These are phyloP conservation scores for Podarcis lilfordi DNA, from an alignment of 2,797 vertebrate species.

Conservation along the genomic window DNA sequence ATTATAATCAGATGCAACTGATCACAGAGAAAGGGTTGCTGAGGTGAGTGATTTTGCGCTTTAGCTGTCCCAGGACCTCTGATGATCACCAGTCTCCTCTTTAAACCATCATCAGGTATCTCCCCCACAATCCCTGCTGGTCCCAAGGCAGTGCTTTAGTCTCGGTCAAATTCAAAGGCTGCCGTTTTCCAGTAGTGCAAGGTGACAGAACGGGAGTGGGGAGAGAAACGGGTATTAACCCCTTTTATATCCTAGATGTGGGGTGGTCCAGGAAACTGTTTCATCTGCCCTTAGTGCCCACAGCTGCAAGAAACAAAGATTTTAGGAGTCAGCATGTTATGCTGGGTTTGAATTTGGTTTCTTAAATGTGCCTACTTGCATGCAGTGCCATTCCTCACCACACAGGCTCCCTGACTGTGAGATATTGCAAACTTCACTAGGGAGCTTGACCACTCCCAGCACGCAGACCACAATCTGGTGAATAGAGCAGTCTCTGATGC, in stretches of 20 bases:
- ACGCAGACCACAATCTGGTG: background rate
- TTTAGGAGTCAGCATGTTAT: background rate
- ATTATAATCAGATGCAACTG: slow-evolving; percentile 9
- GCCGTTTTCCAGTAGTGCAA: background rate
- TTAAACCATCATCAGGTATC: background rate
- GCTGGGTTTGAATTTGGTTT: background rate
- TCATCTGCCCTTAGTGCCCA: background rate
- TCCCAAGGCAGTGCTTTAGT: background rate
- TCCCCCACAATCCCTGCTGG: rapidly evolving
- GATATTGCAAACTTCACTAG: background rate
- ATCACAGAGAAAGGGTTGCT: slow-evolving; percentile 1
- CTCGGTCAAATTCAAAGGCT: background rate
- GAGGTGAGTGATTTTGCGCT: slow-evolving; percentile 49
- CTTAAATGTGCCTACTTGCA: background rate
- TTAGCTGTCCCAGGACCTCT: background rate
- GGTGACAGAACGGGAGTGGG: background rate
- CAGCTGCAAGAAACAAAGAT: background rate
- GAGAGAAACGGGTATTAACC: background rate
- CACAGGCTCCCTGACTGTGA: background rate
- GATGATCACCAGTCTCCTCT: background rate
- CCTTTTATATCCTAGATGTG: background rate
- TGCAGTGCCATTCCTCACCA: background rate
- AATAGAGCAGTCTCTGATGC: background rate
- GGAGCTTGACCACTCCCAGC: background rate
- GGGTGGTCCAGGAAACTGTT: background rate